phyloP scores from a whole-genome alignment of 2,888 invertebrate species.

The Aproaerema taeniolella region DNA sequence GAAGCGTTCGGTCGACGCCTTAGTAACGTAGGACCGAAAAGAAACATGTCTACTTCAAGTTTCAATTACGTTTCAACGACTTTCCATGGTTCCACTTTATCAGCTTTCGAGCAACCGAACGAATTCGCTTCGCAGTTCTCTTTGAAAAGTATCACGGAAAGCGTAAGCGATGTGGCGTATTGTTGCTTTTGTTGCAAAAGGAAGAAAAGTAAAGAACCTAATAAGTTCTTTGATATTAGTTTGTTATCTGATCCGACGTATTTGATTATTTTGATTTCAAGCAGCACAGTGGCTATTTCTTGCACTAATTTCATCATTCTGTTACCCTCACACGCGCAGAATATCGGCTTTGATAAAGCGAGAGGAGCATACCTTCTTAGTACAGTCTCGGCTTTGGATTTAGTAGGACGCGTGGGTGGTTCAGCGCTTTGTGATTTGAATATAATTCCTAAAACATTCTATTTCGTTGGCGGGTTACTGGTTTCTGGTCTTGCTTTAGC shows the following conservation, averaged over 20 bases:
- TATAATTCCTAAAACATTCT: constrained; percentile 87
- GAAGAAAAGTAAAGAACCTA: constrained; percentile 49
- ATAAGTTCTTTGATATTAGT: constrained; percentile 85
- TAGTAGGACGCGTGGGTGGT: constrained; percentile 90
- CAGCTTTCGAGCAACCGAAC: constrained; percentile 84
- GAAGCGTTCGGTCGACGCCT: constrained; percentile 51
- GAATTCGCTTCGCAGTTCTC: constrained; percentile 89
- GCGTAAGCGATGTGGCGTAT: constrained; percentile 67
- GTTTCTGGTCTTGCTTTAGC: constrained; percentile 87
- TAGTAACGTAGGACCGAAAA: constrained; percentile 67
- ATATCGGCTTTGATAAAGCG: constrained; percentile 83
- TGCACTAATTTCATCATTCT: constrained; percentile 93
- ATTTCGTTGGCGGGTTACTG: constrained; percentile 87
- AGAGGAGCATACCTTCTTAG: constrained; percentile 85
- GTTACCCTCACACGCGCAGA: constrained; percentile 85
- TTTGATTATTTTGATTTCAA: constrained; percentile 87
- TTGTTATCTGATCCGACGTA: constrained; percentile 87
- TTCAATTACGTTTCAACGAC: constrained; percentile 90
- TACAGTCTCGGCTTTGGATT: constrained; percentile 87
- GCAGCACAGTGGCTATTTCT: constrained; percentile 90
- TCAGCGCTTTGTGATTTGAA: constrained; percentile 88
- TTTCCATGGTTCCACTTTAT: constrained; percentile 89
- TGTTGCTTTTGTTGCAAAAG: constrained; percentile 64
- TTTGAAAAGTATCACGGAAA: constrained; percentile 80
- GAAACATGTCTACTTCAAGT: constrained; percentile 87